A percentile compares a stretch with the other conserved stretches of the same genome.
phyloP scores from a whole-genome alignment of 1,140 invertebrate species.

The Schmidtea mediterranea region DNA sequence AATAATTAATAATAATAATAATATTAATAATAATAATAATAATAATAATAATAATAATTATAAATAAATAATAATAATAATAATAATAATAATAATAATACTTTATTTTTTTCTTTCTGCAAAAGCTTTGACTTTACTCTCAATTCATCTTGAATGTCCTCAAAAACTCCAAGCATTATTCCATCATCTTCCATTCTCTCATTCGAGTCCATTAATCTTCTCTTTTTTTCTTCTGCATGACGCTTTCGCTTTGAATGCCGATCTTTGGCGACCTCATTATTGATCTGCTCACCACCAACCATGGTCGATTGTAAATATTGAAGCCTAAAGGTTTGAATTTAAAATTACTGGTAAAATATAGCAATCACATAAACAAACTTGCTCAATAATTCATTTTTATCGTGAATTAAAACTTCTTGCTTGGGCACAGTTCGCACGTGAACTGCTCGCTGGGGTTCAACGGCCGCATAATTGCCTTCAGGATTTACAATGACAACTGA shows the following conservation, averaged over 20 bases:
- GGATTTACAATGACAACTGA: neutral
- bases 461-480: neutral
- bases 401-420: neutral
- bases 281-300: slow-evolving; percentile 50
- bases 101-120: slow-evolving; percentile 40
- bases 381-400: neutral
- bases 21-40: too few species aligned
- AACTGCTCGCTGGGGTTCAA: neutral
- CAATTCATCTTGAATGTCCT: slow-evolving; percentile 35
- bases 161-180: slow-evolving; percentile 24
- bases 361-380: neutral
- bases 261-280: slow-evolving; percentile 33
- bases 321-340: slow-evolving; percentile 25
- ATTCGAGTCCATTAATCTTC: slow-evolving; percentile 33
- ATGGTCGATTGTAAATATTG: slow-evolving; percentile 42
- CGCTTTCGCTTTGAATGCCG: slow-evolving; percentile 38
- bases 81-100: too few species aligned
- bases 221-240: slow-evolving; percentile 38
- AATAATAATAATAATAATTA: too few species aligned
- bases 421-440: neutral
- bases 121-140: slow-evolving; percentile 41
- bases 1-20: too few species aligned
- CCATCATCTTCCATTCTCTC: slow-evolving; percentile 40
- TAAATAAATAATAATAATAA: too few species aligned
- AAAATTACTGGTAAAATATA: neutral